Conservation (phyloP, 1,140 invertebrate genomes). For the Rhynchophorus ferrugineus region DNA sequence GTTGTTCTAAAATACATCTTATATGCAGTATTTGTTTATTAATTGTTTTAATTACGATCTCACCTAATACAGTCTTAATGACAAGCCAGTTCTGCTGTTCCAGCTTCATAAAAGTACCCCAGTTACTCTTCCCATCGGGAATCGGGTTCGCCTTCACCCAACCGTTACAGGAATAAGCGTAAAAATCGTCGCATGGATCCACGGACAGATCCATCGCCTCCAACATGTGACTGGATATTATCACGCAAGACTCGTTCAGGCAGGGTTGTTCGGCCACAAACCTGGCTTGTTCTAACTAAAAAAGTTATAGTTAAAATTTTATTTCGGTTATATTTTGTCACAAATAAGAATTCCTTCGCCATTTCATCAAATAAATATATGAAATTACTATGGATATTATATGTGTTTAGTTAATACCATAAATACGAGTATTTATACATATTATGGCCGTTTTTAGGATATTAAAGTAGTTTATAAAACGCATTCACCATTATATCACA, state of each 20-base stretch:
- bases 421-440: no score
- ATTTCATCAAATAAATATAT: no score
- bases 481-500: no score
- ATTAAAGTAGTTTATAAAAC: no score
- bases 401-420: no score
- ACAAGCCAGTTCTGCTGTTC: constrained; percentile 88
- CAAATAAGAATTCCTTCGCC: no score
- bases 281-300: constrained; percentile 35
- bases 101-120: constrained; percentile 92
- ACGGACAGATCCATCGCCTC: constrained; percentile 70
- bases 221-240: constrained; percentile 76
- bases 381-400: no score
- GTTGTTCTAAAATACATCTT: constrained; percentile 45
- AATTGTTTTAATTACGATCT: no score
- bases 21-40: neutral
- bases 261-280: constrained; percentile 48
- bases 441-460: no score
- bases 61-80: constrained; percentile 83
- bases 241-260: constrained; percentile 75
- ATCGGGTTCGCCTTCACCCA: constrained; percentile 90
- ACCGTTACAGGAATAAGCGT: constrained; percentile 85
- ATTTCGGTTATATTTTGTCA: neutral
- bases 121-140: constrained; percentile 84
- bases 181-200: constrained; percentile 93
- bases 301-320: neutral